These are phyloP conservation scores for Thymelicus lineola DNA, from an alignment of 2,888 invertebrate genomes.

Conservation along the genomic window DNA sequence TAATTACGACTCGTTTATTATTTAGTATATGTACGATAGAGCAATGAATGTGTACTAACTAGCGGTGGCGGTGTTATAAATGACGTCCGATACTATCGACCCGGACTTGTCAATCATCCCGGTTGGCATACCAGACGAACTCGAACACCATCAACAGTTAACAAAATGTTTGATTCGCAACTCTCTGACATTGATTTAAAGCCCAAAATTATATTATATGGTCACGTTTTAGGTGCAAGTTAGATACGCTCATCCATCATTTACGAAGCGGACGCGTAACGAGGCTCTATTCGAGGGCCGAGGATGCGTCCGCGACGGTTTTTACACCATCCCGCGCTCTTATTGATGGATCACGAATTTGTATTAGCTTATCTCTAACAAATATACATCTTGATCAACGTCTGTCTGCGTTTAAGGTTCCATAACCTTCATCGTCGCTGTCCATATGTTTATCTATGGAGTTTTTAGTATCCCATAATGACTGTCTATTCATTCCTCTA, in stretches of 20 bases:
- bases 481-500: constrained; percentile 50
- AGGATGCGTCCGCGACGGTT: constrained; percentile 66
- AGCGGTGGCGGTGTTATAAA: constrained; percentile 81
- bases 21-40: constrained; percentile 44
- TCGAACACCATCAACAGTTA: constrained; percentile 55
- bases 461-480: constrained; percentile 46
- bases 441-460: constrained; percentile 41
- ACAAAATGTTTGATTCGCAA: constrained; percentile 50
- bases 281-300: constrained; percentile 74
- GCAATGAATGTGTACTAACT: constrained; percentile 80
- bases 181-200: constrained; percentile 55
- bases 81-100: constrained; percentile 77
- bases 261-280: constrained; percentile 75
- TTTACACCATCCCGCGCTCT: constrained; percentile 63
- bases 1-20: constrained; percentile 28
- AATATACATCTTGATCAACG: constrained; percentile 61
- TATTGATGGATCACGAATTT: constrained; percentile 72
- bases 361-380: constrained; percentile 56
- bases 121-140: constrained; percentile 57
- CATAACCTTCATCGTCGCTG: constrained; percentile 49
- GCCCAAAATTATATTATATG: constrained; percentile 29
- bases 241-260: constrained; percentile 80
- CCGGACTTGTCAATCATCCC: constrained; percentile 81
- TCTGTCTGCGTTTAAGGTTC: constrained; percentile 50
- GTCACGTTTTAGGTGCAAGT: constrained; percentile 58